Conservation (phyloP, 2,797 vertebrate genomes). For the Threskiornis aethiopicus region DNA sequence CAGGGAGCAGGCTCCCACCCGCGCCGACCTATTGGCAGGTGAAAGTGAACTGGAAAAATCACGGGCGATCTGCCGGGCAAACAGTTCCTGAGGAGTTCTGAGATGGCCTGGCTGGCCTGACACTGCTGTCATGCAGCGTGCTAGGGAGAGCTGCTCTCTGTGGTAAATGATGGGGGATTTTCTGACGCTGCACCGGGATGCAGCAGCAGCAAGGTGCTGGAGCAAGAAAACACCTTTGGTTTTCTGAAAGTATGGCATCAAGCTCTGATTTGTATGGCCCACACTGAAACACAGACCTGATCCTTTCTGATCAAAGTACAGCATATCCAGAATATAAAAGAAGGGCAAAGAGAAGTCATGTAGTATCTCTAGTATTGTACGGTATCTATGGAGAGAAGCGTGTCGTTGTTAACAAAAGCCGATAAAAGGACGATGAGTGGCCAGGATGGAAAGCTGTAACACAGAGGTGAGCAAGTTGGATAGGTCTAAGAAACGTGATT, state of each 20-base stretch:
- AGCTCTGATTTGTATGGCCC: neutral
- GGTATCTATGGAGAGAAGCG: accelerated
- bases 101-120: neutral
- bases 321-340: neutral
- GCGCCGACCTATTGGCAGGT: neutral
- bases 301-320: neutral
- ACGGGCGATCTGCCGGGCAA: neutral
- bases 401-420: neutral
- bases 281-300: neutral
- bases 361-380: accelerated
- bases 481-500: neutral
- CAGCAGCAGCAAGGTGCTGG: neutral
- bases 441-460: neutral
- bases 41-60: neutral
- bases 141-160: neutral
- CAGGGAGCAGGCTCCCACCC: neutral
- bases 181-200: neutral
- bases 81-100: neutral
- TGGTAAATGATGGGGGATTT: neutral
- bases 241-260: neutral
- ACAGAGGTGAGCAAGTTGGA: neutral
- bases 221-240: neutral
- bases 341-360: neutral
- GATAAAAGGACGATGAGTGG: neutral
- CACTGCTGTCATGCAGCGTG: accelerated